Base-by-base conservation (phyloP, 2,113 vertebrate genomes). In the Epinephelus cyanopodus region DNA sequence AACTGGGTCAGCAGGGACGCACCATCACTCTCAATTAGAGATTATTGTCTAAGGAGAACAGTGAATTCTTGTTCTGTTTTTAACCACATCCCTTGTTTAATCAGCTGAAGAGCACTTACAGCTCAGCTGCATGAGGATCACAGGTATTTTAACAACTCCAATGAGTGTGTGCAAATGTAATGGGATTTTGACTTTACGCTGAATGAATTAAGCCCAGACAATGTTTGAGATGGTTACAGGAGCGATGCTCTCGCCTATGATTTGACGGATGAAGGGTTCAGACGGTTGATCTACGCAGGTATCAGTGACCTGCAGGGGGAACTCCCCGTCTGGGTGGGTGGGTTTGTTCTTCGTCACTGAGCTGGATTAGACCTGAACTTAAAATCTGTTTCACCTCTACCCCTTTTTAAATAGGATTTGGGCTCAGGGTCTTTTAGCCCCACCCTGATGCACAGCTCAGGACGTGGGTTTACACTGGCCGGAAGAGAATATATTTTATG, bases 291-390 rank as follows among this genome's bases (percentile, higher is more conserved):
- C 10, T 25, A n/a, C 12, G 23, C 5, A 47, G 10, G 8, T 74
- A 12, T 48, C 27, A 10, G 25, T 23, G 58, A 77, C 14, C 63
- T 42, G 25, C 54, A 74, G 10, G 50, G 45, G 73, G 25, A 73
- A n/a, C 15, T 77, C 42, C 21, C 2, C 12, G 29, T 76, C 56
- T 73, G 79, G 65, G 63, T 74, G 1, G 50, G 81, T 83, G 61
- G 78, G 79, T 84, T 82, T 87, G 53, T 50, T 79, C 39, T 73
- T 18, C n/a, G 57, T 78, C 80, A 89, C 75, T 86, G 77, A 90
- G 71, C 90, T 85, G 84, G 93, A 94, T 92, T 92, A 92, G 70
- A 81, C n/a, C 14, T 64, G 18, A 89, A 60, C 25, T 29, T 74
- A 82, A 83, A 91, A 83, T 81, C 63, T 56, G 56, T 29, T 71